phyloP scores from a whole-genome alignment of 2,797 vertebrate species.

The Pseudocheirus occidentalis region DNA sequence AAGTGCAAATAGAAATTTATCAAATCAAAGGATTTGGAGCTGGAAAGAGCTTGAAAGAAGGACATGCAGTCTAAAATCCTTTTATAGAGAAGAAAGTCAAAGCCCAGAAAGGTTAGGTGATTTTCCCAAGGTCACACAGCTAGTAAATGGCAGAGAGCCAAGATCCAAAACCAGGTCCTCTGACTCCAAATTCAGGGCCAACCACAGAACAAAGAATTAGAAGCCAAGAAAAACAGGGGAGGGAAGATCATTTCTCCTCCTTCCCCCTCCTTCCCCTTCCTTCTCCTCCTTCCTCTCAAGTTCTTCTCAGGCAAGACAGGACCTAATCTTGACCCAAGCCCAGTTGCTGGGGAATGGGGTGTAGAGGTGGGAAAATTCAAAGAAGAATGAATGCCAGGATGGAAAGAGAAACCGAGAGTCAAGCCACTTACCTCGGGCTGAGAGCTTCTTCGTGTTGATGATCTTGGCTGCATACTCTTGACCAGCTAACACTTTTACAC shows the following conservation, averaged over 20 bases:
- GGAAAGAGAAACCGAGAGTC: accelerated
- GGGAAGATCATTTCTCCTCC: background rate
- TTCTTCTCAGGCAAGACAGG: background rate
- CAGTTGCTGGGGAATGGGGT: background rate
- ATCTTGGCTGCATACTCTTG: slow-evolving; percentile 99
- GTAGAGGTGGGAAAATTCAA: background rate
- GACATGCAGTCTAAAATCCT: background rate
- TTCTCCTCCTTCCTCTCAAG: background rate
- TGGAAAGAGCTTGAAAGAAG: background rate
- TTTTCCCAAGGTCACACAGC: background rate
- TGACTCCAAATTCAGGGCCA: background rate
- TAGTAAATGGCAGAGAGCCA: background rate
- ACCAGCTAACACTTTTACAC: slow-evolving; percentile 95
- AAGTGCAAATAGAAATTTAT: background rate
- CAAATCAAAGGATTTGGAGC: background rate
- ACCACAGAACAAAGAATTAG: background rate
- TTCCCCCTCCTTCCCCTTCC: background rate
- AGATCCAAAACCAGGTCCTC: background rate
- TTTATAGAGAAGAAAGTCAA: background rate
- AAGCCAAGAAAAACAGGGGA: background rate
- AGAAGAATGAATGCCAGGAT: background rate
- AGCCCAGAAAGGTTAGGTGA: background rate
- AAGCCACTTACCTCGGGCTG: slow-evolving; percentile 91
- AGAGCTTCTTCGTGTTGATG: slow-evolving; percentile 99
- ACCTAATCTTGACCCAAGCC: slow-evolving; percentile 7